phyloP scores from a whole-genome alignment of 2,888 invertebrate species.

The Sinodicranocentrus sp. region DNA sequence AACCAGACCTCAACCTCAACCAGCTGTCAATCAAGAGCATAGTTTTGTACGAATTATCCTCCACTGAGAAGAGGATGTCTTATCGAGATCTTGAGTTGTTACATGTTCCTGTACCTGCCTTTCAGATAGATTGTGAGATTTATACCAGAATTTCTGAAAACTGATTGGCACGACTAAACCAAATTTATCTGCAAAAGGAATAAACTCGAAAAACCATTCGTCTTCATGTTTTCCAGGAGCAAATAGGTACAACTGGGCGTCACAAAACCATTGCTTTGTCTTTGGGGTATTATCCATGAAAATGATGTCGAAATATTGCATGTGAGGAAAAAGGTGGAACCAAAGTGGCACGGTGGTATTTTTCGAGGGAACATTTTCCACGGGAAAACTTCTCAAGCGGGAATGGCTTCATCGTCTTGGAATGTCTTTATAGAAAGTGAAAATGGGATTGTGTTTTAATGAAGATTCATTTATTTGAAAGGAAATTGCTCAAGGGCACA shows the following conservation, averaged over 20 bases:
- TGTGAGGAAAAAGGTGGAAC: not conserved
- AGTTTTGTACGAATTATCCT: not conserved
- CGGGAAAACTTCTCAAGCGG: not conserved
- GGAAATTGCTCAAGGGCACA: too few relatives aligned
- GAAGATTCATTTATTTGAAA: too few relatives aligned
- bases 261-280: conserved; percentile 14
- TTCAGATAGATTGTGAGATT: not conserved
- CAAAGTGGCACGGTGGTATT: not conserved
- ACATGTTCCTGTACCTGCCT: not conserved
- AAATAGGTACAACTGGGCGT: not conserved
- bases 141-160: not conserved
- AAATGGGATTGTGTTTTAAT: too few relatives aligned
- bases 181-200: not conserved
- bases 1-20: not conserved
- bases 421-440: too few relatives aligned
- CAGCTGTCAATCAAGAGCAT: not conserved
- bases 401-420: not conserved
- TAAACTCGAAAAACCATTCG: not conserved
- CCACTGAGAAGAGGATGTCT: not conserved
- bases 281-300: not conserved
- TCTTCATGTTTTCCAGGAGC: not conserved
- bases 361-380: not conserved
- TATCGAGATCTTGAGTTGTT: not conserved
- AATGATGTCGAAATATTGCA: not conserved
- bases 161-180: not conserved